Evolutionary conservation across 2,797 vertebrate genomes (phyloP), one percentile per base, ranked within the genome.

Genomic region (Buceros bicornis): DNA sequence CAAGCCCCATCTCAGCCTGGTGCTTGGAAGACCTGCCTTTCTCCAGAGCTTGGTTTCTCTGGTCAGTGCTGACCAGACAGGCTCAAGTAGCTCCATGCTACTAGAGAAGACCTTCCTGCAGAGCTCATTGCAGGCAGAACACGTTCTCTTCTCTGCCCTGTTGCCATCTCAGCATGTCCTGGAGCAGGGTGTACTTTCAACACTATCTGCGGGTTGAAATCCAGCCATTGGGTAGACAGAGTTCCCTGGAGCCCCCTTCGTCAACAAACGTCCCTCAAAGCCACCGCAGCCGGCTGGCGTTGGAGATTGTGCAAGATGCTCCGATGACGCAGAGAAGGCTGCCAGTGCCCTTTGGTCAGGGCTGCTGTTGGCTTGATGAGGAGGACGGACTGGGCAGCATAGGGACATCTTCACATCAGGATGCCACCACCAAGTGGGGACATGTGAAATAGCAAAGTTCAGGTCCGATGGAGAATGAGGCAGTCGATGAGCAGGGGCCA

Each of bases 311-410:
- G 93, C 91, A 96, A 97, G 87, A 48, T 1, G 3, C 1, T 0
- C 51, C 2, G 1, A 10, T 96, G 95, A 93, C 73, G 60, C 94
- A 91, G 85, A 25, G 16, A n/a, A 29, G 11, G 64, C 76, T 62
- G 42, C 28, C 4, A 2, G 19, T 88, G 96, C 62, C 94, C 96
- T 96, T 96, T 87, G 93, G 35, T 82, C 92, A 84, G 88, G 65
- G 72, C 82, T 82, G 33, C 84, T 19, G 61, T 45, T 94, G 86
- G 70, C 78, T 79, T 93, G 74, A 40, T 1, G 1, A 76, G 47
- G 29, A 53, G 42, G 37, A 62, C 31, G 54, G 33, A 66, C 43
- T 16, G 12, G 60, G 56, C 3, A 4, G 51, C 7, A 0, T 13
- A 35, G 56, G 54, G n/a, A 51, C 51, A 56, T 6, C 26, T 89